Base-by-base conservation (phyloP, 2,888 invertebrate species). In the Tenodera sinensis region DNA sequence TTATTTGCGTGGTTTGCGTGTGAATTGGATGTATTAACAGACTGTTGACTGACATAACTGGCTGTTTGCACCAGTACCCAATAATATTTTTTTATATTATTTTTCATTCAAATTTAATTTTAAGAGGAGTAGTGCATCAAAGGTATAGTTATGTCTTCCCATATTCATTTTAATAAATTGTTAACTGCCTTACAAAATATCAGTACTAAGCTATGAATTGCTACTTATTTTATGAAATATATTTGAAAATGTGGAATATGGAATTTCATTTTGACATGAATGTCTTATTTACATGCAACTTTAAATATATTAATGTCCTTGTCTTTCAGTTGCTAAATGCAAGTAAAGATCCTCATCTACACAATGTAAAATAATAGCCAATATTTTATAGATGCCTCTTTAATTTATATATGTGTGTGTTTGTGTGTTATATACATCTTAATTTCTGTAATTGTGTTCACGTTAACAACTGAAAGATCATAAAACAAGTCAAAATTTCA, bases 11-110 rank as follows among this genome's bases (percentile, higher is more conserved):
- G 84, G 34, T 30, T 84, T 87, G 87, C 87, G 87, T 87, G 82
- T 85, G 42, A 47, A 87, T 87, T 83, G 81, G 87, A 87, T 82
- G 34, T 86, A 81, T 87, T 87, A 87, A 87, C 87, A 83, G 30
- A 87, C 27, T 87, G 87, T 82, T 87, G 86, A 86, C 34, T 84
- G 84, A 84, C 54, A 83, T 34, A 87, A 82, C 47, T 83, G 85
- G 85, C 47, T 89, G 89, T 85, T 89, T 89, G 83, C 89, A 89
- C 89, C 89, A 89, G 86, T 89, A 83, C 89, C 89, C 89, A 89
- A 86, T 86, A 82, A 86, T n/a, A 83, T 89, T 85, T 47, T 27
- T 86, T 34, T 84, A 47, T n/a, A 27, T 88, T 88, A 83, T 88
- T 34, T 84, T 42, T 85, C 42, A 47, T n/a, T 85, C 0, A 84